These are phyloP conservation scores for Dryadula phaetusa DNA, from an alignment of 2,888 invertebrate species.

Conservation along the genomic window DNA sequence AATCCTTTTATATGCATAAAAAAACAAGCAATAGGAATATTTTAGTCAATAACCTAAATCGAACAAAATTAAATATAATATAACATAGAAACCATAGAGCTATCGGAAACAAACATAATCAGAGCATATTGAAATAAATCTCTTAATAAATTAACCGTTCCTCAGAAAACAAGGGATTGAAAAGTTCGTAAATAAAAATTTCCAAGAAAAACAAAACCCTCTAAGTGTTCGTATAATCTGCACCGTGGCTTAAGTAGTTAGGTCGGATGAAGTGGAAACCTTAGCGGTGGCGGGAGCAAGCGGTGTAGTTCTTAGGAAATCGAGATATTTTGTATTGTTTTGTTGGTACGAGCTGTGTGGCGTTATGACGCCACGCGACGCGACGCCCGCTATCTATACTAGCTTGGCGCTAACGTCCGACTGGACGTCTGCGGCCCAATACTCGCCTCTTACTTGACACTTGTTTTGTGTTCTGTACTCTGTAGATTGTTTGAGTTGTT, in stretches of 20 bases:
- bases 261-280: conserved; percentile 3
- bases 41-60: not conserved
- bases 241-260: conserved; percentile 4
- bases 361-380: too few relatives aligned
- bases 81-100: not conserved
- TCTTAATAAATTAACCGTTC: not conserved
- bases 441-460: not conserved
- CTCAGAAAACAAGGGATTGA: not conserved
- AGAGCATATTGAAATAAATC: not conserved
- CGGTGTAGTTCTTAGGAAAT: not conserved
- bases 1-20: too few relatives aligned
- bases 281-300: not conserved
- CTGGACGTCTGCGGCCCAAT: too few relatives aligned
- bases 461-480: not conserved
- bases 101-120: not conserved
- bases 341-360: not conserved
- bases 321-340: not conserved
- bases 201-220: not conserved
- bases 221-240: conserved; percentile 21
- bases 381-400: not conserved
- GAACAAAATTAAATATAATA: not conserved
- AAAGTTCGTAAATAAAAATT: conserved; percentile 1
- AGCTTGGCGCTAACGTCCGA: not conserved
- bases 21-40: too few relatives aligned
- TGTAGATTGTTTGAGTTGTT: not conserved